Conservation (phyloP, 2,888 invertebrate species). For the Tiphia femorata region DNA sequence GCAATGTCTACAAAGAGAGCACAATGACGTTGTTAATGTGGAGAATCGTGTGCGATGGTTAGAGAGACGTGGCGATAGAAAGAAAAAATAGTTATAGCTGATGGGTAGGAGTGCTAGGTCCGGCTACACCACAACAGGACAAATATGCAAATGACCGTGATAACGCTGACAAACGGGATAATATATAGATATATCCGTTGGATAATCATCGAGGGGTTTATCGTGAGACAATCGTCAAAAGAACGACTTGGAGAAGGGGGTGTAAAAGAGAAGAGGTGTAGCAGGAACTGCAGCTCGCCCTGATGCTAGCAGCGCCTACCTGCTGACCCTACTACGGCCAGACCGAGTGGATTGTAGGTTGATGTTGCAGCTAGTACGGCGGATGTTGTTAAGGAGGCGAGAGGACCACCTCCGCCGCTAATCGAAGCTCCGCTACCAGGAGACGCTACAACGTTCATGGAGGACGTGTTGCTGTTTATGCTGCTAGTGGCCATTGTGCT, state of each 20-base stretch:
- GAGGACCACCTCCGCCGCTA: slow-evolving; percentile 62
- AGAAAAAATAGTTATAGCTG: slow-evolving; percentile 31
- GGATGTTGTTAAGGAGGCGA: slow-evolving; percentile 65
- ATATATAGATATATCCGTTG: too few species aligned
- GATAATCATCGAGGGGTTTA: too few species aligned
- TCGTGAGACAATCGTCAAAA: too few species aligned
- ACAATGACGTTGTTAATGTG: too few species aligned
- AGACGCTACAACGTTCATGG: slow-evolving; percentile 74
- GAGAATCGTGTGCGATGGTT: too few species aligned
- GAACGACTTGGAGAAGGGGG: too few species aligned
- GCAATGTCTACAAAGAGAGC: slow-evolving; percentile 46
- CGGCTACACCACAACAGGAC: slow-evolving; percentile 66
- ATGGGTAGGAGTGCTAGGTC: slow-evolving; percentile 64
- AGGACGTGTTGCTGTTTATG: slow-evolving; percentile 53
- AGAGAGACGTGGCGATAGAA: slow-evolving; percentile 31
- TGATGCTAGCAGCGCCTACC: slow-evolving; percentile 74
- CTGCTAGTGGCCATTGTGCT: slow-evolving; percentile 41
- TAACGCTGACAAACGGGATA: too few species aligned
- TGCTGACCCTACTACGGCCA: slow-evolving; percentile 84
- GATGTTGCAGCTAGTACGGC: slow-evolving; percentile 70
- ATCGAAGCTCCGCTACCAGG: slow-evolving; percentile 67
- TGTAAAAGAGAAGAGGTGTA: slow-evolving; percentile 57
- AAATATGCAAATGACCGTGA: slow-evolving; percentile 34
- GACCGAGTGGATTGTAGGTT: slow-evolving; percentile 89
- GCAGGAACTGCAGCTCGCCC: slow-evolving; percentile 68